Base-by-base conservation (phyloP, 2,888 invertebrate genomes). In the Limnephilus auricula region DNA sequence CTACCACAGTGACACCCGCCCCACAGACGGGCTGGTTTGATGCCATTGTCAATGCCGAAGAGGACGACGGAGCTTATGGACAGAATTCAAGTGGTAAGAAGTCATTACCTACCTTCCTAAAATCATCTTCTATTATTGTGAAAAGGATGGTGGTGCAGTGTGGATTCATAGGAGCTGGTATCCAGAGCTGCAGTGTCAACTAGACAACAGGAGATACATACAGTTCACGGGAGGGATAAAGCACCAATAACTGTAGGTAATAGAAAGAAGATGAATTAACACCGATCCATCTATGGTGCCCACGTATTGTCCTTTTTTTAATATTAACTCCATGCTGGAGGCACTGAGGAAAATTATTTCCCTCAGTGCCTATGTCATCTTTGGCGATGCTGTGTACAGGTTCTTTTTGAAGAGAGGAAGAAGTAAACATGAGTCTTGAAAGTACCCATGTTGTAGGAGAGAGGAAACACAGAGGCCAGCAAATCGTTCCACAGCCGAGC, bases 21-120 rank as follows among this genome's bases (percentile, higher is more conserved):
- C 94, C 94, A 6, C 85, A 93, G 2, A 94, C 95, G 0, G 94
- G 93, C 93, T 96, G 96, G 96, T 96, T 96, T 93, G 95, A 95
- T 93, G 94, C 93, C 2, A 94, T 96, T 10, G 93, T 96, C n/a
- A 94, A 95, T 34, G 94, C 94, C 0, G 96, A 96, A 93, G 96
- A 96, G 88, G 94, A 94, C 87, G 94, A 94, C 34, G 94, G 95
- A 37, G 94, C 94, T n/a, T 95, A 94, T 93, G 79, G 93, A 13
- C 92, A 92, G 50, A 94, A 93, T 92, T 93, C 93, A 90, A 94
- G 94, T 93, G 93, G 94, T 94, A 93, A 65, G 25, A 65, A 65
- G 65, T 2, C 45, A 45, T 45, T 65, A 65, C 0, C 4, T n/a
- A 65, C 65, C n/a, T 65, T 2, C n/a, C 18, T 50, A 18, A 50